Evolutionary conservation across 2,113 vertebrate species (phyloP), one percentile per base, ranked within the genome.

Genomic region (Hippopotamus amphibius): DNA sequence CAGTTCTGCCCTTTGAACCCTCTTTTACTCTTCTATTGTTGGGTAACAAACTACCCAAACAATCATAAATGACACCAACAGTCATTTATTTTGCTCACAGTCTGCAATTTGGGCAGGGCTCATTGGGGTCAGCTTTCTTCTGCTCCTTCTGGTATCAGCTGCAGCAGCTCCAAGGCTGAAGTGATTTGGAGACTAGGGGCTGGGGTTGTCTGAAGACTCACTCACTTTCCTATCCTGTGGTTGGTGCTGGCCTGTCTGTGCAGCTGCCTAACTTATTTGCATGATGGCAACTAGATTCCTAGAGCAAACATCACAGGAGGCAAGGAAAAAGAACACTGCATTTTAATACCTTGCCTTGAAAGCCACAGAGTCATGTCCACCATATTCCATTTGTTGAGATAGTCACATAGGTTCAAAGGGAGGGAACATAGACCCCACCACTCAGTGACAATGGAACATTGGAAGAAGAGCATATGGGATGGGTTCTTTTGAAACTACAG

Each of bases 101-200:
- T 65, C 37, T 65, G 66, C 19, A 43, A 30, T 43, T 26, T 19
- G 13, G 55, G 11, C 50, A 48, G 28, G 12, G 13, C 22, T 87
- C 81, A 21, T 10, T 26, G 26, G 48, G 19, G 6, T 24, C 6
- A 22, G 21, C 26, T 85, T 26, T 19, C 24, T 80, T 26, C 33
- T 53, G 55, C 33, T 85, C 57, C 17, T 26, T 12, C 1, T 43
- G 37, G 22, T 28, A 6, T 79, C 43, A 59, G 37, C 37, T 46
- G 4, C 28, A 33, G 57, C 30, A 59, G 37, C 57, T 22, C 3
- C 12, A 26, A 87, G 30, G 14, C 48, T 19, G 21, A 9, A 13
- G 26, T 24, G 12, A 77, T 61, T 22, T 0, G 0, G 65, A 80
- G 53, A 6, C 24, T 10, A 43, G 50, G 37, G 7, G 13, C 21